Conservation (phyloP, 2,888 invertebrate species). For the Adelphocoris suturalis region DNA sequence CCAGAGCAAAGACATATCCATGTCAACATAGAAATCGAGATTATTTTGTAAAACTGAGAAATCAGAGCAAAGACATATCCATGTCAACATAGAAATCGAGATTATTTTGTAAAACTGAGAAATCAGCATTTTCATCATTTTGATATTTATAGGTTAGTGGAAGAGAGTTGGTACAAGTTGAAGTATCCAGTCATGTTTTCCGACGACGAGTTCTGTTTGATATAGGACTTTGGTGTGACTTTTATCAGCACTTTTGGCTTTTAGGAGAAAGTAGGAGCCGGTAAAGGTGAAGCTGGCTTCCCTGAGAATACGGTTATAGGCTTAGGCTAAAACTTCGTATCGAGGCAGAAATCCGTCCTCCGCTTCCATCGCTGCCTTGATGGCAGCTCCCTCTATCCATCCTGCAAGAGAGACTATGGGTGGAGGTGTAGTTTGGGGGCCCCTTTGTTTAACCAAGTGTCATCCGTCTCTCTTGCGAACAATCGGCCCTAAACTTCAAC, state of each 20-base stretch:
- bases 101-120: too few relatives aligned
- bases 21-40: too few relatives aligned
- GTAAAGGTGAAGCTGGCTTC: conserved; percentile 15
- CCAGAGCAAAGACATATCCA: too few relatives aligned
- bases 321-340: conserved; percentile 62
- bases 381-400: conserved; percentile 9
- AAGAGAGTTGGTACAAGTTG: too few relatives aligned
- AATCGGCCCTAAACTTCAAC: conserved; percentile 59
- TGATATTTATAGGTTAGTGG: too few relatives aligned
- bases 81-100: too few relatives aligned
- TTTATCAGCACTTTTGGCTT: conserved; percentile 41
- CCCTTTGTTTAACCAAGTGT: conserved; percentile 63
- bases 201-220: not conserved
- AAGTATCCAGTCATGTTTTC: too few relatives aligned
- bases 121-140: too few relatives aligned
- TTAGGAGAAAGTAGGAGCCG: conserved; percentile 27
- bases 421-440: conserved; percentile 10
- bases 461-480: conserved; percentile 59
- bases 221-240: conserved; percentile 26
- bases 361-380: conserved; percentile 4
- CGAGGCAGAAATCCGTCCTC: conserved; percentile 19
- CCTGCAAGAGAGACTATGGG: not conserved
- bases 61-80: too few relatives aligned
- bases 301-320: conserved; percentile 32
- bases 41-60: too few relatives aligned